These are phyloP conservation scores for Galerucella nymphaeae DNA, from an alignment of 2,888 invertebrate genomes.

Conservation along the genomic window DNA sequence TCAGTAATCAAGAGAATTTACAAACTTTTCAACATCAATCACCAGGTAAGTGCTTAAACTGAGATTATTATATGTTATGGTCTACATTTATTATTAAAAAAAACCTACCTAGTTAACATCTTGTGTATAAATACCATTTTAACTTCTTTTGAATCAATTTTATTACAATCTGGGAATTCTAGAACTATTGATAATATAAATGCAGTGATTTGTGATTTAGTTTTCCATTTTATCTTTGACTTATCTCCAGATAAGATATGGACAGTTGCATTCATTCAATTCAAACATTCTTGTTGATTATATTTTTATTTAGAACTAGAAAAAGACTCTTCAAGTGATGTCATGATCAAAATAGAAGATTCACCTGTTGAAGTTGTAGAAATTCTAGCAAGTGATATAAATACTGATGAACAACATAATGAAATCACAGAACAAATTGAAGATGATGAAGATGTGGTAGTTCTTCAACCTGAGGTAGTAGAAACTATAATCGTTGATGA, in stretches of 20 bases:
- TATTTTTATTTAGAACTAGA: neutral
- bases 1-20: slow-evolving; percentile 38
- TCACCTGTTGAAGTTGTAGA: neutral
- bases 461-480: neutral
- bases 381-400: neutral
- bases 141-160: too few species aligned
- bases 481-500: neutral
- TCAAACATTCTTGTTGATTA: neutral
- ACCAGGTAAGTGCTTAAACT: neutral
- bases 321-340: neutral
- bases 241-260: slow-evolving; percentile 2
- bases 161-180: too few species aligned
- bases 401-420: neutral
- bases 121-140: too few species aligned
- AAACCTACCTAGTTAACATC: too few species aligned
- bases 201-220: neutral
- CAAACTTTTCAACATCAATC: neutral
- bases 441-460: slow-evolving; percentile 9
- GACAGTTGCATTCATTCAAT: neutral
- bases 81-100: too few species aligned
- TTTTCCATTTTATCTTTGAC: neutral
- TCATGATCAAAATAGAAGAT: neutral
- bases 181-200: too few species aligned
- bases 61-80: neutral
- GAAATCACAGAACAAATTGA: neutral